Conservation (phyloP, 2,797 vertebrate species). For the Orientallactaga sibirica region DNA sequence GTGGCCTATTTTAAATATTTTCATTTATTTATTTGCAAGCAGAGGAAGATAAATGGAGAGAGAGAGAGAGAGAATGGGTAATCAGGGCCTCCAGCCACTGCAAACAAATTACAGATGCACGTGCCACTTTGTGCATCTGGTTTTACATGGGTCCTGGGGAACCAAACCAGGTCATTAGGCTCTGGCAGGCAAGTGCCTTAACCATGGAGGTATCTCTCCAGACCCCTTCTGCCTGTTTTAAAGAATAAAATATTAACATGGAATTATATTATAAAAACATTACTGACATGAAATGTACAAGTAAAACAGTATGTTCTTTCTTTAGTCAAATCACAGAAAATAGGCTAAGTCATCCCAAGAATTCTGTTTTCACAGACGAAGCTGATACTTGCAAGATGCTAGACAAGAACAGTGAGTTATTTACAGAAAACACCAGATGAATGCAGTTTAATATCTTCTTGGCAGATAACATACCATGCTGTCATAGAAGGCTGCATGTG, state of each 20-base stretch:
- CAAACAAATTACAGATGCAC: too few relatives aligned
- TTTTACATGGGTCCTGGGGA: too few relatives aligned
- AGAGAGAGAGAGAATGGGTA: too few relatives aligned
- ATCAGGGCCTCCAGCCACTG: too few relatives aligned
- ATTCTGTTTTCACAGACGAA: conserved; percentile 62
- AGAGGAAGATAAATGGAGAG: too few relatives aligned
- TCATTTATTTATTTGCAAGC: too few relatives aligned
- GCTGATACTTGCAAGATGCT: conserved; percentile 60
- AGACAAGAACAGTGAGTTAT: conserved; percentile 59
- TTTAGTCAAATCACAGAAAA: conserved; percentile 58
- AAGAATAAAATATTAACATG: conserved; percentile 48
- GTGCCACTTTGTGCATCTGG: too few relatives aligned
- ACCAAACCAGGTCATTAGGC: too few relatives aligned
- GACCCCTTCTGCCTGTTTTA: too few relatives aligned
- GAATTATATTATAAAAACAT: conserved; percentile 55
- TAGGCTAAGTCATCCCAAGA: conserved; percentile 37
- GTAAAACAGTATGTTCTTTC: conserved; percentile 48
- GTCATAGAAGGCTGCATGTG: conserved; percentile 60
- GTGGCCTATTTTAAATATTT: too few relatives aligned
- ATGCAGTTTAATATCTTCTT: conserved; percentile 70
- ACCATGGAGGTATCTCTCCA: too few relatives aligned
- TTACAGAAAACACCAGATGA: conserved; percentile 79
- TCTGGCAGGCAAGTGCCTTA: too few relatives aligned
- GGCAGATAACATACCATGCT: conserved; percentile 53
- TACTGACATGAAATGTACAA: conserved; percentile 40